phyloP scores from a whole-genome alignment of 2,797 vertebrate species.

The Podargus strigoides region DNA sequence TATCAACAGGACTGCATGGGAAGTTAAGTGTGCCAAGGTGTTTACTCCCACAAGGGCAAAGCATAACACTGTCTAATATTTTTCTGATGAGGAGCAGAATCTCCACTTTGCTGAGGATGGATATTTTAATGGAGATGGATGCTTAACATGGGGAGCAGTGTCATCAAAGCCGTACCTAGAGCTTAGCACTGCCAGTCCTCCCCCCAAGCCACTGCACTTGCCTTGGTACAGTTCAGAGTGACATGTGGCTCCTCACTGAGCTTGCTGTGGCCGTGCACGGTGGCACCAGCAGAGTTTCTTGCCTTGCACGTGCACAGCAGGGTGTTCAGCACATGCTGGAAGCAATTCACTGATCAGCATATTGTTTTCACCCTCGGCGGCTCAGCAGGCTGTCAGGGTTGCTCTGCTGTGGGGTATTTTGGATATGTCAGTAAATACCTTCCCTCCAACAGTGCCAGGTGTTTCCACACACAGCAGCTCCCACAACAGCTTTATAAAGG shows the following conservation, averaged over 20 bases:
- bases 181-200: background rate
- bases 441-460: background rate
- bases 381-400: background rate
- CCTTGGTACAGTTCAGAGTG: background rate
- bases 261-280: background rate
- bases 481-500: background rate
- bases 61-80: background rate
- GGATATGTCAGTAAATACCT: background rate
- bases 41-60: background rate
- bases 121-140: background rate
- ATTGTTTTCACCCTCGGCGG: background rate
- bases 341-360: accelerated
- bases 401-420: background rate
- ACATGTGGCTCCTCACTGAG: background rate
- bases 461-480: background rate
- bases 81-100: too few relatives aligned
- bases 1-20: background rate
- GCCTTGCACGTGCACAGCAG: too few relatives aligned
- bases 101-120: too few relatives aligned
- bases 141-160: background rate
- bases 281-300: background rate
- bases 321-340: background rate
- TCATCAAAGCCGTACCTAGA: background rate
- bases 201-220: accelerated
- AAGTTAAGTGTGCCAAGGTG: background rate